Evolutionary conservation across 2,888 invertebrate species (phyloP), one percentile per base, ranked within the genome.

Genomic region (Agapostemon virescens): DNA sequence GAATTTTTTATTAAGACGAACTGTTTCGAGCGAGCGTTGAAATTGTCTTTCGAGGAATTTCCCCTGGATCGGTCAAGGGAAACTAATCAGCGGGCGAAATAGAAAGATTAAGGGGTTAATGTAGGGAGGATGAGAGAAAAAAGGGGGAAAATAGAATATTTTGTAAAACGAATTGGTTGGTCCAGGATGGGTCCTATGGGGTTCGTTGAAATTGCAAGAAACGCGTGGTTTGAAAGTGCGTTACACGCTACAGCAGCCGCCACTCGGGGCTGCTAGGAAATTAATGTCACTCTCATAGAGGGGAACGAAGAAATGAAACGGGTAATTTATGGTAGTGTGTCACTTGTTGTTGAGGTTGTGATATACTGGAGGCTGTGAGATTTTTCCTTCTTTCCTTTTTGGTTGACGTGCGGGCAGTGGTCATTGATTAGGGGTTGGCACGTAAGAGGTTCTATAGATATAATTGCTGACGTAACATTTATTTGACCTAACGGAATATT

Each of bases 241-340:
- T 49, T 23, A 23, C 58, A 42, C 36, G 17, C 58, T 63, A 15
- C 70, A 13, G 33, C 20, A n/a, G 13, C 23, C 23, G 55, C 15
- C 55, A 26, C 23, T 58, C 9, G 38, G 38, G 40, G 45, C 42
- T 38, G 55, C 55, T 13, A 66, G 55, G 9, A 69, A 74, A 69
- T 74, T 74, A 74, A 69, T 74, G 75, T 67, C 74, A 74, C 75
- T 66, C n/a, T 40, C 55, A 26, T 52, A 20, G 17, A 64, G 45
- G 36, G 17, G 78, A 66, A 74, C 66, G 69, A 78, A 74, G 64
- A 78, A 74, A 78, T 69, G 69, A 64, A 64, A 63, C 63, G 36
- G 17, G 55, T 69, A 69, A 74, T 74, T 78, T 69, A 78, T 78
- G 69, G 33, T 20, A 33, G 30, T 30, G 58, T 40, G 69, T 55